Percentiles rank a stretch among this genome's conserved stretches.
Evolutionary conservation across 2,797 vertebrate genomes (phyloP).

Genomic region (Borostomias antarcticus): DNA sequence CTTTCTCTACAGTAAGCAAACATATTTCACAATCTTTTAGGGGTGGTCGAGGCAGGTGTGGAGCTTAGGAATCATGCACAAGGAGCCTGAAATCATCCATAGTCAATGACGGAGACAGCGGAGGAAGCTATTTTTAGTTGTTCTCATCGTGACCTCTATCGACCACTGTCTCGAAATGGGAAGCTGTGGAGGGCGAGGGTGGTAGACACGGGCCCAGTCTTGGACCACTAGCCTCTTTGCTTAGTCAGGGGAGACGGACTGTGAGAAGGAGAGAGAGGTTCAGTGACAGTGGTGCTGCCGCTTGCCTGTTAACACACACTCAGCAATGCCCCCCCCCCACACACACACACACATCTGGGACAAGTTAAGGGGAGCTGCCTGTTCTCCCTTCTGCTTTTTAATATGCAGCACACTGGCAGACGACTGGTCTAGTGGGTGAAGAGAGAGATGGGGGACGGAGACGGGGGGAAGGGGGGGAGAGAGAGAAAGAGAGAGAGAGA

Average conservation of each 20-base stretch:
- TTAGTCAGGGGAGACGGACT: no score
- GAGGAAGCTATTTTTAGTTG: no score
- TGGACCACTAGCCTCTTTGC: no score
- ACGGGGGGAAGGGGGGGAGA: neutral
- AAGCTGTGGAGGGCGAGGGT: no score
- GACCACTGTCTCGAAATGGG: no score
- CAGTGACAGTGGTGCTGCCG: no score
- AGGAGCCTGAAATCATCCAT: conserved; percentile 51
- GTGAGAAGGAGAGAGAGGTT: no score
- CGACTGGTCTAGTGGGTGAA: neutral
- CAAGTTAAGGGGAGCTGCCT: conserved; percentile 64
- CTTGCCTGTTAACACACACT: neutral
- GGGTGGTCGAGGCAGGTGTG: conserved; percentile 58
- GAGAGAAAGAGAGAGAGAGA: conserved; percentile 9
- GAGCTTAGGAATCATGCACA: conserved; percentile 50
- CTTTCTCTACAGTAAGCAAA: conserved; percentile 65
- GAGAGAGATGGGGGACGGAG: conserved; percentile 20
- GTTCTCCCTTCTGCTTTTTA: conserved; percentile 13
- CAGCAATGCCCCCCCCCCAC: conserved; percentile 14
- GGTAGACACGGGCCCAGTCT: no score
- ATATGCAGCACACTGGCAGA: conserved; percentile 8
- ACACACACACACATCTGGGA: conserved; percentile 72
- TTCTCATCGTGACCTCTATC: no score
- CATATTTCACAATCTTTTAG: conserved; percentile 74
- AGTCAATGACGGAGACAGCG: conserved; percentile 40